Conservation (phyloP, 2,113 vertebrate genomes). For the Psophia crepitans region DNA sequence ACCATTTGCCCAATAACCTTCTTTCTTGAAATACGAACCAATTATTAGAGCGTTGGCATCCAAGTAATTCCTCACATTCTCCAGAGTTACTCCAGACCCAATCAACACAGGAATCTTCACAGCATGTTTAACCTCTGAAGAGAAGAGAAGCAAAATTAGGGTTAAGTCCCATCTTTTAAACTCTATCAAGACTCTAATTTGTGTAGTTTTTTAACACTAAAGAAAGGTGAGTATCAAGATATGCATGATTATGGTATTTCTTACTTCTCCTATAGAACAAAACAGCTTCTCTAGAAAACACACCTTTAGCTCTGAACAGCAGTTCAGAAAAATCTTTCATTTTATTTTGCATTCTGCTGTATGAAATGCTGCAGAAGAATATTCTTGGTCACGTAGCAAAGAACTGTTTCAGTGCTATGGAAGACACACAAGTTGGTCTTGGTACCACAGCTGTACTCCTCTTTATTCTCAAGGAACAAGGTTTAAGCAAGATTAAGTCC, state of each 20-base stretch:
- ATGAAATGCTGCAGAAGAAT: background rate
- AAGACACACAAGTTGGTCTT: background rate
- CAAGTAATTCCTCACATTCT: constrained; percentile 75
- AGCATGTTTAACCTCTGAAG: constrained; percentile 73
- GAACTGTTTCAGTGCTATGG: background rate
- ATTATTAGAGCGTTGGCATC: constrained; percentile 77
- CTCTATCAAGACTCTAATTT: background rate
- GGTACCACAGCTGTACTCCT: background rate
- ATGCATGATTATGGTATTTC: background rate
- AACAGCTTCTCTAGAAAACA: background rate
- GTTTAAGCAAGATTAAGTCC: background rate
- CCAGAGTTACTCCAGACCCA: constrained; percentile 84
- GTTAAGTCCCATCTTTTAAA: background rate
- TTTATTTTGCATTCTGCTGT: background rate
- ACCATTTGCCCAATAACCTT: constrained; percentile 80
- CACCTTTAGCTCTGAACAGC: background rate
- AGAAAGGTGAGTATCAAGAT: background rate
- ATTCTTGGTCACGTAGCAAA: background rate
- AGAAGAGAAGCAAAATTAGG: background rate
- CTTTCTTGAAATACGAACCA: constrained; percentile 85
- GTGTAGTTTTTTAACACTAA: background rate
- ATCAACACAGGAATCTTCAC: constrained; percentile 79
- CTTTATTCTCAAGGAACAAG: background rate
- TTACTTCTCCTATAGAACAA: background rate
- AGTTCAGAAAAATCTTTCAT: background rate